Conservation (phyloP, 2,113 vertebrate genomes). For the Nannospalax galili region DNA sequence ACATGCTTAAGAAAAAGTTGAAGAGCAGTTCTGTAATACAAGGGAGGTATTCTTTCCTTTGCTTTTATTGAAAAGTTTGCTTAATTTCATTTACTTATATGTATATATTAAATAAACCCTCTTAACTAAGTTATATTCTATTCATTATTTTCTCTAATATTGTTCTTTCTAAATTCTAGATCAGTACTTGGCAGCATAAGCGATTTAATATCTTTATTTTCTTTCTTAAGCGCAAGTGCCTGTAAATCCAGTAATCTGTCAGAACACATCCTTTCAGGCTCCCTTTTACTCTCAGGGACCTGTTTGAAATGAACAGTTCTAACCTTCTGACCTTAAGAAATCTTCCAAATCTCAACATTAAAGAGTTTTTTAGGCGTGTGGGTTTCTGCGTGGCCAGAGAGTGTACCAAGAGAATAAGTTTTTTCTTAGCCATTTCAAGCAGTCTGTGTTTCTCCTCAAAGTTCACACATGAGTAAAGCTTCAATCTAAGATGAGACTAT, state of each 20-base stretch:
- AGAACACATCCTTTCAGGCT: background rate
- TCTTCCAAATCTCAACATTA: background rate
- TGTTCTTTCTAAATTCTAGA: background rate
- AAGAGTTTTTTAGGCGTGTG: background rate
- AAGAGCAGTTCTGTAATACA: background rate
- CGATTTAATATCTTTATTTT: background rate
- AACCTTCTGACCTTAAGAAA: background rate
- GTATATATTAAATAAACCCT: background rate
- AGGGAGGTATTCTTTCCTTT: background rate
- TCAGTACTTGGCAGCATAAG: background rate
- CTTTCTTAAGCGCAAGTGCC: background rate
- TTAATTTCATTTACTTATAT: background rate
- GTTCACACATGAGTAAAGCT: background rate
- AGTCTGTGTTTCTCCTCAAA: background rate
- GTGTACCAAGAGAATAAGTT: background rate
- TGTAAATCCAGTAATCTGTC: background rate
- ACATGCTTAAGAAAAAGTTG: background rate
- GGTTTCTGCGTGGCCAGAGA: background rate
- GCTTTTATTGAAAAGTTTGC: background rate
- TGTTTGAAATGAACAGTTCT: background rate
- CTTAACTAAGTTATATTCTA: background rate
- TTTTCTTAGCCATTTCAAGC: background rate
- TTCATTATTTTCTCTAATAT: background rate
- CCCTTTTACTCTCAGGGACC: background rate
- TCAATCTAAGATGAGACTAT: too few species aligned